Conservation (phyloP, 1,140 invertebrate genomes). For the Parapsyche elsis region DNA sequence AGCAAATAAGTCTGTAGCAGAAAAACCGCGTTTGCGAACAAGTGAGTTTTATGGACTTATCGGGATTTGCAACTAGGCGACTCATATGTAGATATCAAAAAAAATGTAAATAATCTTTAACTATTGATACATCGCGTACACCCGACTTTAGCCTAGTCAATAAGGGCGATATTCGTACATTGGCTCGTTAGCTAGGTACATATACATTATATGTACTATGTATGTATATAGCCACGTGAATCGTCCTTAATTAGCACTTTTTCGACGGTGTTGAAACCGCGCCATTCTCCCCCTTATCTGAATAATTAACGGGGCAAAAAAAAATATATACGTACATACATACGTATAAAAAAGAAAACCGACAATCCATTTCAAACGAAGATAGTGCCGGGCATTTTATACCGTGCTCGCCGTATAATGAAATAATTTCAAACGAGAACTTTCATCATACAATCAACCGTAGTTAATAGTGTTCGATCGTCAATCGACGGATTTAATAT, state of each 20-base stretch:
- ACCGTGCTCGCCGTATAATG: neutral
- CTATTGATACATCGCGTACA: neutral
- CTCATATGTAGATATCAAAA: no score
- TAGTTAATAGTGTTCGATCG: no score
- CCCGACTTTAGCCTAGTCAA: neutral
- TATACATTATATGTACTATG: no score
- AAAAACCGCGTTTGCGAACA: no score
- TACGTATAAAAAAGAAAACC: neutral
- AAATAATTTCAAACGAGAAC: no score
- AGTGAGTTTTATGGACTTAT: no score
- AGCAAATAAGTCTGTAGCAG: no score
- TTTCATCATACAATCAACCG: no score
- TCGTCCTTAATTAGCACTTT: constrained; percentile 14
- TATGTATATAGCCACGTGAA: neutral
- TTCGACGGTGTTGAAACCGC: neutral
- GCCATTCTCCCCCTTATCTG: constrained; percentile 4
- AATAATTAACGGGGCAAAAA: constrained; percentile 15
- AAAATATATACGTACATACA: neutral
- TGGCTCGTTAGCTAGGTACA: no score
- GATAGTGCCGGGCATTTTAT: constrained; percentile 6
- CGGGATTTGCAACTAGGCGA: no score
- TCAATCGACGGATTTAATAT: no score
- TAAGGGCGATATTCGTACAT: neutral
- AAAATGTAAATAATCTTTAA: no score
- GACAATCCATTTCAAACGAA: constrained; percentile 10